Evolutionary conservation across 2,113 vertebrate genomes (phyloP).

Genomic region (Erinaceus europaeus): DNA sequence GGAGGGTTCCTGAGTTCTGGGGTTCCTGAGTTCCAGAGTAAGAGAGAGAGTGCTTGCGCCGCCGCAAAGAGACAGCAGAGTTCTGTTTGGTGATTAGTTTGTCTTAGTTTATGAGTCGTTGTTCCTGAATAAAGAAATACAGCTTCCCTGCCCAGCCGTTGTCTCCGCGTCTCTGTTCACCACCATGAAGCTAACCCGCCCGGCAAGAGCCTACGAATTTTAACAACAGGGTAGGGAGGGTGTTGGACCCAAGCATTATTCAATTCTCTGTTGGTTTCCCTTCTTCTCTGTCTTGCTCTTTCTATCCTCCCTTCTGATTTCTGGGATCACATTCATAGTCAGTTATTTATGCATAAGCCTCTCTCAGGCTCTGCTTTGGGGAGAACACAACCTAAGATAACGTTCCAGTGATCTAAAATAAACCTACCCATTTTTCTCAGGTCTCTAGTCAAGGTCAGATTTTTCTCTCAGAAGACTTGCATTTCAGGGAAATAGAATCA

Average conservation of each 20-base stretch:
- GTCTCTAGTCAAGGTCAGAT: not conserved
- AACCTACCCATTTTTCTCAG: not conserved
- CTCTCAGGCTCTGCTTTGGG: not conserved
- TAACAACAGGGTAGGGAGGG: no score
- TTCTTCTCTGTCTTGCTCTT: not conserved
- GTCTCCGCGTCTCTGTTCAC: no score
- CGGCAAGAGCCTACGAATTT: no score
- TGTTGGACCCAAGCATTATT: not conserved
- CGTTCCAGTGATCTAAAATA: not conserved
- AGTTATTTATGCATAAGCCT: not conserved
- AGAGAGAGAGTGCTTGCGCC: no score
- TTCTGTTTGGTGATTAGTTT: no score
- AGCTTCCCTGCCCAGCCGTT: no score
- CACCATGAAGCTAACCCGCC: no score
- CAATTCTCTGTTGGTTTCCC: not conserved
- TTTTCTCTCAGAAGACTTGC: not conserved
- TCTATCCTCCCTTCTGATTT: not conserved
- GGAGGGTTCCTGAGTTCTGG: no score
- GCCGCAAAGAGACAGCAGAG: no score
- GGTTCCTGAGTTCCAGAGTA: no score
- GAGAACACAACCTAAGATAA: not conserved
- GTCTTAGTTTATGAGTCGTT: no score
- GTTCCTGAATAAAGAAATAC: no score
- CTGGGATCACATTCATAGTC: not conserved
- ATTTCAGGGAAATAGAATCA: conserved; percentile 15